These are phyloP conservation scores for Myzus persicae DNA, from an alignment of 1,140 invertebrate species.

Conservation along the genomic window DNA sequence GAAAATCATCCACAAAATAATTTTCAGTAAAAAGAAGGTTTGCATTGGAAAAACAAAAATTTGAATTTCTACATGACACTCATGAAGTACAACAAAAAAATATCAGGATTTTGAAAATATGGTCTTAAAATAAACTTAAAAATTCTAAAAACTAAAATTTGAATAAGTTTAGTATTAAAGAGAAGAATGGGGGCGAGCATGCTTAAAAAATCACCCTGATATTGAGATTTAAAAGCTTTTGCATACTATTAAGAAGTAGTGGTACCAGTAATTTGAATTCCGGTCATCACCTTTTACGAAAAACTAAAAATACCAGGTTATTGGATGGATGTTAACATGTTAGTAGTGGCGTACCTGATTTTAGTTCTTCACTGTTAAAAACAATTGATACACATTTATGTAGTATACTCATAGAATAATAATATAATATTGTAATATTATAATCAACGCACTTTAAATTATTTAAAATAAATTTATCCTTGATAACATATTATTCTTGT, in stretches of 20 bases:
- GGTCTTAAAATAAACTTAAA: too few species aligned
- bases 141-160: too few species aligned
- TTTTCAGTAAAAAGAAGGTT: too few species aligned
- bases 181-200: too few species aligned
- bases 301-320: neutral
- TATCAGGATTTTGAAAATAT: too few species aligned
- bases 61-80: too few species aligned
- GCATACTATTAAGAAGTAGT: neutral
- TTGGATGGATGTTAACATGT: neutral
- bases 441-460: neutral
- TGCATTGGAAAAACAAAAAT: too few species aligned
- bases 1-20: too few species aligned
- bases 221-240: neutral
- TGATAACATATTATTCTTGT: neutral
- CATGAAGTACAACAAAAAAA: too few species aligned
- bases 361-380: neutral
- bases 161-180: too few species aligned
- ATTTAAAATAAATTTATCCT: neutral
- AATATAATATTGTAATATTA: neutral
- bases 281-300: neutral
- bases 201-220: too few species aligned
- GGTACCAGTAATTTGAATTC: neutral
- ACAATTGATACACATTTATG: neutral
- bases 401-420: neutral
- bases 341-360: neutral